Evolutionary conservation across 2,888 invertebrate genomes (phyloP), one percentile per base, ranked within the genome.

Genomic region (Agapostemon virescens): DNA sequence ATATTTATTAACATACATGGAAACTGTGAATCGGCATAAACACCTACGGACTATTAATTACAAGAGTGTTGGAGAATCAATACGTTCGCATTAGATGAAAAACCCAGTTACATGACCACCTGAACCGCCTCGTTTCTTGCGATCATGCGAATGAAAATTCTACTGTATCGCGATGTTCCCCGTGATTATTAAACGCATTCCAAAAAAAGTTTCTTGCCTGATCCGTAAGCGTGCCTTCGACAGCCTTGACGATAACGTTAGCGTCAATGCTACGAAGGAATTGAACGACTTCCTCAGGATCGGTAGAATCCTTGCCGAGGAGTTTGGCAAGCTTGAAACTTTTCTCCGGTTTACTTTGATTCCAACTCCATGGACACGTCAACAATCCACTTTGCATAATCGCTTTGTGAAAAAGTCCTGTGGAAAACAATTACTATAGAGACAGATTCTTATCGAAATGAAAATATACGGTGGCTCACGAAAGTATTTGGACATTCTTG

Each of bases 371-470:
- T 5, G 85, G 69, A 78, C 86, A 85, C 0, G 36, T 67, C 11
- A 78, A 6, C 5, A 69, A 52, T 26, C 90, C 90, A 58, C 91
- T 91, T 61, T 90, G 89, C n/a, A 79, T n/a, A 42, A 91, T 90
- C 5, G 86, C 91, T 71, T 89, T 91, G 71, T 90, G 89, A 36
- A 91, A 89, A 0, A 91, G 84, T 6, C 89, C 91, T 91, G 40
- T 13, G 76, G 11, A 13, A 1, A 42, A 68, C 1, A 26, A 33
- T 23, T n/a, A 38, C 2, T 26, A 11, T 33, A 15, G 3, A 1
- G 0, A 26, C 36, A 4, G 0, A 30, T 9, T 66, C 9, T 66
- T 42, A 63, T 63, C 20, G 3, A 11, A 1, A 26, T 2, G 17
- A 33, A 17, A 30, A 58, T 30, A 1, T 7, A n/a, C n/a, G n/a